A percentile compares a stretch with the other conserved stretches of the same genome.
phyloP scores from a whole-genome alignment of 35 echinoderm and acorn worm genomes.

The Apostichopus japonicus region DNA sequence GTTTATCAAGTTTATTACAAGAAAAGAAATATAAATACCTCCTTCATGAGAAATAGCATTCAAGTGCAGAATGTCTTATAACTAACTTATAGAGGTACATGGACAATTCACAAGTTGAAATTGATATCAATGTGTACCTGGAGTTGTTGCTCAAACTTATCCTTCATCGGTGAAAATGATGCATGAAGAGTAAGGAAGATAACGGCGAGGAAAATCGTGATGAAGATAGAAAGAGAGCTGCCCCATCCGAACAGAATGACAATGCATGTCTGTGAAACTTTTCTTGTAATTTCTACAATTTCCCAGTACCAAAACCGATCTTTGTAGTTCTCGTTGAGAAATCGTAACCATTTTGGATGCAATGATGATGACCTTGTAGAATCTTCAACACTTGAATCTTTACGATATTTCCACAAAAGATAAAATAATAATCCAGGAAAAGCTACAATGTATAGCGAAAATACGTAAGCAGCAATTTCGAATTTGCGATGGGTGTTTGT shows the following conservation, averaged over 20 bases:
- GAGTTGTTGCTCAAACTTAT: constrained; percentile 36
- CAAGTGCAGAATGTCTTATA: not conserved
- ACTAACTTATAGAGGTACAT: too few relatives aligned
- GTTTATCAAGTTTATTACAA: not conserved
- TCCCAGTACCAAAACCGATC: not conserved
- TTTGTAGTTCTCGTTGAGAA: not conserved
- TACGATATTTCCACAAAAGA: constrained; percentile 3
- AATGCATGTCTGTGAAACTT: not conserved
- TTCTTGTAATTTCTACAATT: not conserved
- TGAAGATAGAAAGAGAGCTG: constrained; percentile 17
- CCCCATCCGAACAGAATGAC: not conserved
- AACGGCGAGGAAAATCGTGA: constrained; percentile 18
- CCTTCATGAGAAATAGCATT: not conserved
- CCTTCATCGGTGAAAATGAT: constrained; percentile 48
- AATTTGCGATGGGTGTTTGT: not conserved
- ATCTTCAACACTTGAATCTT: not conserved
- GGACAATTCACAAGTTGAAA: not conserved
- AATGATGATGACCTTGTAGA: not conserved
- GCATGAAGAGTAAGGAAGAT: constrained; percentile 40
- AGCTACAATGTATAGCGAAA: constrained; percentile 33
- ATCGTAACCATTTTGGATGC: not conserved
- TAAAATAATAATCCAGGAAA: constrained; percentile 29
- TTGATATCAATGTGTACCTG: constrained; percentile 4
- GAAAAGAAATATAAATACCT: too few relatives aligned
- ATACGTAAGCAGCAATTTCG: constrained; percentile 18